Base-by-base conservation (phyloP, 2,888 invertebrate species). In the Petrolisthes manimaculis region DNA sequence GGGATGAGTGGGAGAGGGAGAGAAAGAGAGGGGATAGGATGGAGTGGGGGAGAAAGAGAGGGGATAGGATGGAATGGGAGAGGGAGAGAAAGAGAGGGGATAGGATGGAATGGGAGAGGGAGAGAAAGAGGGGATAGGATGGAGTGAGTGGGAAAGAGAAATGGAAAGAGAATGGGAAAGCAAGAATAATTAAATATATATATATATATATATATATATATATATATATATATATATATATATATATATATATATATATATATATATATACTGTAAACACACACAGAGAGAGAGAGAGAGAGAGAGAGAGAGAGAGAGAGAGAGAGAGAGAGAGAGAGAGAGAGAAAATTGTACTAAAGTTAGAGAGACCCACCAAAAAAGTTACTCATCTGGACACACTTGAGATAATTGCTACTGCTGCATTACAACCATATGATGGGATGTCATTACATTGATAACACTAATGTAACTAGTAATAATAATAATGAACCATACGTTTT, bases 231-330 rank as follows among this genome's bases (percentile, higher is more conserved):
- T 18, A 21, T n/a, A 77, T 18, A 77, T 18, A 24, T 18, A 77
- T 21, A 77, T 12, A 53, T 18, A 21, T 55, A 37, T 24, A 14
- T 8, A 24, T n/a, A 82, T 56, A 83, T 37, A 77, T 18, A 77
- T 18, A 24, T 18, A 77, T 21, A 77, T 12, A 53, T 18, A 21
- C 12, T n/a, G 21, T 77, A 24, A 77, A 77, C 9, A 51, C 18
- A 18, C 3, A 56, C 5, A 74, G n/a, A 75, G 75, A 54, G 82
- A 51, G 82, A 82, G 82, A 82, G 69, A 53, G 83, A 54, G n/a
- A 61, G 79, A 61, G 67, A 51, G 67, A 51, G 69, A 51, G 53
- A 67, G n/a, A 51, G 79, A 67, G 67, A 51, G 78, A 9, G 54
- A 51, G 51, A 54, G 67, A 21, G 69, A 51, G 51, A 61, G 21